Conservation (phyloP, 2,888 invertebrate genomes). For the Euproctis similis region DNA sequence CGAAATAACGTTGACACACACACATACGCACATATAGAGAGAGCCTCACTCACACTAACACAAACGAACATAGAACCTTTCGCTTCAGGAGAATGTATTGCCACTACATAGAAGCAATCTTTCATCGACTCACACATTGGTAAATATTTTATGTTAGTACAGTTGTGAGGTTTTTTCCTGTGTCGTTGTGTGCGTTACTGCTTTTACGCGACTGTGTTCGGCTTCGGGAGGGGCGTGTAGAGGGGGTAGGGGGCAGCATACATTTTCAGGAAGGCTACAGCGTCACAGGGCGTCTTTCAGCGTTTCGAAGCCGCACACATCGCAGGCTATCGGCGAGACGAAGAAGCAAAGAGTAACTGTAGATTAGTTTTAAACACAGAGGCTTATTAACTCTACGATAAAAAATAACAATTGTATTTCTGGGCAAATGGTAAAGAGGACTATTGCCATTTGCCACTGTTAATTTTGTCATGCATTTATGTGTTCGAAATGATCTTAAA, state of each 20-base stretch:
- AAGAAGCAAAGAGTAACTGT: conserved; percentile 63
- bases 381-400: conserved; percentile 1
- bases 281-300: conserved; percentile 74
- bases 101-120: conserved; percentile 58
- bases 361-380: conserved; percentile 30
- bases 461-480: too few relatives aligned
- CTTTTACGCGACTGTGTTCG: conserved; percentile 18
- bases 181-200: conserved; percentile 37
- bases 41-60: too few relatives aligned
- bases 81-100: conserved; percentile 50
- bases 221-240: conserved; percentile 24
- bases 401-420: too few relatives aligned
- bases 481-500: too few relatives aligned
- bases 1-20: conserved; percentile 23
- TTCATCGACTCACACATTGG: conserved; percentile 46
- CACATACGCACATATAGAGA: too few relatives aligned
- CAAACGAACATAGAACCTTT: conserved; percentile 38
- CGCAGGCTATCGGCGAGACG: conserved; percentile 69
- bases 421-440: too few relatives aligned
- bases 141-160: conserved; percentile 38
- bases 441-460: too few relatives aligned
- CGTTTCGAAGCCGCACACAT: conserved; percentile 71
- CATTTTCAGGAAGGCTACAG: conserved; percentile 70
- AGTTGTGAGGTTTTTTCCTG: conserved; percentile 52
- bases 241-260: conserved; percentile 43